Base-by-base conservation (phyloP, 2,797 vertebrate species). In the Anabacerthia variegaticeps region DNA sequence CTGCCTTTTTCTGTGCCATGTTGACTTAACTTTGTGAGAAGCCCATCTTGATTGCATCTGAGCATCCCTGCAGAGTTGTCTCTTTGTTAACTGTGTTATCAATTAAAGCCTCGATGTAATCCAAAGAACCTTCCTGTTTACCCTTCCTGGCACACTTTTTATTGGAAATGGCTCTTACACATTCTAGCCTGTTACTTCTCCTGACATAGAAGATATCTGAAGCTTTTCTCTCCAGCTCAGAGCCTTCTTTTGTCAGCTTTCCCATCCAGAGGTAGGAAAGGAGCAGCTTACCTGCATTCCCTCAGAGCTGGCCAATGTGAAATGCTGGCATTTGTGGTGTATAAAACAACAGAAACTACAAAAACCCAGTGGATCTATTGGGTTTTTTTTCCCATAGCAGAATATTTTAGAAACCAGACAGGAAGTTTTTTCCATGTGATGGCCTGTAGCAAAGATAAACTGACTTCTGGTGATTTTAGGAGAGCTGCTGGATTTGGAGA, bases 21-120 rank as follows among this genome's bases (percentile, higher is more conserved):
- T 97, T 97, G 93, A 96, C 77, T 93, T 95, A 92, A 82, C 94
- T 93, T 89, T 85, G 82, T 90, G 55, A 89, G 94, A 79, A 93
- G 85, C 58, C 66, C 95, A 95, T 96, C 84, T 86, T 96, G 95
- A 95, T 78, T 32, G 28, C 91, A 95, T 97, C 78, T 96, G 91
- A 96, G 92, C 73, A 95, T 89, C 93, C 93, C 89, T 37, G 85
- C 19, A 66, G 93, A 92, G 94, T 9, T 77, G 76, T 54, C 56
- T 66, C 79, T 95, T 91, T 93, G 95, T 92, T 95, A 85, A 88
- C 79, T 85, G 89, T 95, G 92, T 93, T 96, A 94, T 88, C 78
- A 91, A 65, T 88, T 95, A 89, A 96, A 92, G 61, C 63, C 56
- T 75, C 2, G 2, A 71, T 96, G 79, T 56, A 88, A 86, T 85